phyloP scores from a whole-genome alignment of 2,888 invertebrate species.

The Nomada ruficornis region DNA sequence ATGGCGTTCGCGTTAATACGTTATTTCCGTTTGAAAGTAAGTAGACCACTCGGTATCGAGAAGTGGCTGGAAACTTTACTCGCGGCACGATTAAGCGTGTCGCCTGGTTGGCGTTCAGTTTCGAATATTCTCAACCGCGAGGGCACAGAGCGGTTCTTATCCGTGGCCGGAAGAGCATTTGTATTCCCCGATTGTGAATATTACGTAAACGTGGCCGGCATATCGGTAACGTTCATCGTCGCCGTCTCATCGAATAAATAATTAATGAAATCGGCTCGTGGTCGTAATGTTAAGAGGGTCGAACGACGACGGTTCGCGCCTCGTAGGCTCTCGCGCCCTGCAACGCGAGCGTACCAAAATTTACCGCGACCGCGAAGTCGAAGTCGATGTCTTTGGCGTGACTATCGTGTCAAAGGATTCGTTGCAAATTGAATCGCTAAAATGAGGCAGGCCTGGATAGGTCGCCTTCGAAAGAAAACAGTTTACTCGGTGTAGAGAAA shows the following conservation, averaged over 20 bases:
- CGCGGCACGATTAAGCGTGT: not conserved
- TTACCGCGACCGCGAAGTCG: no score
- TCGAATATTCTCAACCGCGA: not conserved
- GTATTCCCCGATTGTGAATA: constrained; percentile 47
- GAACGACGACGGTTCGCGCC: not conserved
- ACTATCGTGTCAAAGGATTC: no score
- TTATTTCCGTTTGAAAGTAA: constrained; percentile 57
- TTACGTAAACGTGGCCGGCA: constrained; percentile 61
- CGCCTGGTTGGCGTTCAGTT: no score
- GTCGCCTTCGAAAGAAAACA: not conserved
- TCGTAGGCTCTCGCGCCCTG: no score
- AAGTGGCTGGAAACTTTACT: constrained; percentile 4
- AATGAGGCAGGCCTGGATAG: not conserved
- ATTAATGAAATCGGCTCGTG: constrained; percentile 52
- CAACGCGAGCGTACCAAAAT: not conserved
- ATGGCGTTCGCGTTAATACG: constrained; percentile 50
- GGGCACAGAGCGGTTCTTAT: constrained; percentile 3
- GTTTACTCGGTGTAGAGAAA: not conserved
- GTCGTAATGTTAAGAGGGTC: constrained; percentile 32
- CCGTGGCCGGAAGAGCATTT: constrained; percentile 51
- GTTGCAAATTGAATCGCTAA: not conserved
- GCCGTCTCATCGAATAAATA: constrained; percentile 59
- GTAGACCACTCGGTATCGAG: constrained; percentile 33
- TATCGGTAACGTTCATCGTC: constrained; percentile 53
- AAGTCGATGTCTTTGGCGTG: no score